phyloP scores from a whole-genome alignment of 2,113 vertebrate species.

The Malurus alboscapulatus region DNA sequence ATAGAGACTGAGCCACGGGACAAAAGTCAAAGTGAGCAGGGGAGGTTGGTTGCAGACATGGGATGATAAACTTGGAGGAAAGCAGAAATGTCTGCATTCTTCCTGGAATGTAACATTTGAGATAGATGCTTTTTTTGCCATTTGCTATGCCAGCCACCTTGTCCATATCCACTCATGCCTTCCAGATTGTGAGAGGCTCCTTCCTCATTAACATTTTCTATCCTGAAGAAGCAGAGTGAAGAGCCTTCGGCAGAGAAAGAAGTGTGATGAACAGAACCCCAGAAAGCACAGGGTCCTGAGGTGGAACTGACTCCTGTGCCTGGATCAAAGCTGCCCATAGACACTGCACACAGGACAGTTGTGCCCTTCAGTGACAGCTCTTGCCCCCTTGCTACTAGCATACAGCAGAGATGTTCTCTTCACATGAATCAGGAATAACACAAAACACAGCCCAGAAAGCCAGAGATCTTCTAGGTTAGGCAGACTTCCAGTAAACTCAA shows the following conservation, averaged over 20 bases:
- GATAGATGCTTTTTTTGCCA: background rate
- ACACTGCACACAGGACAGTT: accelerated
- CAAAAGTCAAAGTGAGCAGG: background rate
- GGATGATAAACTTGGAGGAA: background rate
- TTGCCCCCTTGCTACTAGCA: background rate
- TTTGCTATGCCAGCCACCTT: accelerated
- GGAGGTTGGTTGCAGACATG: background rate
- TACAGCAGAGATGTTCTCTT: background rate
- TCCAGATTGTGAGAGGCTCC: background rate
- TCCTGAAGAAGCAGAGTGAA: background rate
- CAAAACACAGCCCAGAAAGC: background rate
- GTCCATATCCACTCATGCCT: background rate
- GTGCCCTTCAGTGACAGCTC: background rate
- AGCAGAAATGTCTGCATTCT: background rate
- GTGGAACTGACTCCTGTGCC: background rate
- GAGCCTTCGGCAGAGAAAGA: background rate
- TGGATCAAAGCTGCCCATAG: background rate
- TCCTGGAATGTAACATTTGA: background rate
- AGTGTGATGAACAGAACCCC: background rate
- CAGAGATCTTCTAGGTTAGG: background rate
- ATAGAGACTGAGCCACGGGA: background rate
- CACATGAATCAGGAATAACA: background rate
- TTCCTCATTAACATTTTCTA: background rate
- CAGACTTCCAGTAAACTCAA: background rate
- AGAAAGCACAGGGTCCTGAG: background rate